phyloP scores from a whole-genome alignment of 2,888 invertebrate species.

The Lepidocyrtoides sp. region DNA sequence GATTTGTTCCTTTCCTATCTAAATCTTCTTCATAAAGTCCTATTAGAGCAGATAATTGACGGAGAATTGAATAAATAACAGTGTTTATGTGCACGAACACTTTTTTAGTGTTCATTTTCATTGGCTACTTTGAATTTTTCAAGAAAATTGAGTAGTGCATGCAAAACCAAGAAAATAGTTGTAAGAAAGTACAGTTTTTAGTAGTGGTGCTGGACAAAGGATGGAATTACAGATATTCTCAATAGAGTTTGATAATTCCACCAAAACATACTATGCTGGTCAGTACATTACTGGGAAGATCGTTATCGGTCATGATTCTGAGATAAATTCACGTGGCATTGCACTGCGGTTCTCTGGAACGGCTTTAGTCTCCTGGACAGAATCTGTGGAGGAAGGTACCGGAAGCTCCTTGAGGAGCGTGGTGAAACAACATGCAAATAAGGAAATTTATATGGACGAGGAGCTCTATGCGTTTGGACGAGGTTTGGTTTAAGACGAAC shows the following conservation, averaged over 20 bases:
- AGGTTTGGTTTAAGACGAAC: slow-evolving; percentile 40
- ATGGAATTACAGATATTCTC: slow-evolving; percentile 93
- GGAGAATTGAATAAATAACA: not conserved
- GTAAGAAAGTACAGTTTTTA: not conserved
- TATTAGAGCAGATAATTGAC: not conserved
- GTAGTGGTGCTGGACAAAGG: slow-evolving; percentile 68
- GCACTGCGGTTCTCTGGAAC: slow-evolving; percentile 77
- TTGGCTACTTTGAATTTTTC: not conserved
- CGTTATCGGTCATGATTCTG: slow-evolving; percentile 88
- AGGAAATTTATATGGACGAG: slow-evolving; percentile 73
- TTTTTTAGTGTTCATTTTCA: not conserved
- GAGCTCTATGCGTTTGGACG: slow-evolving; percentile 68
- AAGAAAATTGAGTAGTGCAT: no score
- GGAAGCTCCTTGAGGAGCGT: slow-evolving; percentile 64
- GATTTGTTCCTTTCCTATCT: no score
- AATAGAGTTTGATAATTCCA: slow-evolving; percentile 92
- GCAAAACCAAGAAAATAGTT: not conserved
- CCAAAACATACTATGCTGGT: slow-evolving; percentile 90
- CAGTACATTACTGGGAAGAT: slow-evolving; percentile 90
- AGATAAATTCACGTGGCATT: slow-evolving; percentile 91
- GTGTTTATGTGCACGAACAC: no score
- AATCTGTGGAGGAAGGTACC: slow-evolving; percentile 56
- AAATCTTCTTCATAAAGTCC: no score
- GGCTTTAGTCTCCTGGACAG: slow-evolving; percentile 57
- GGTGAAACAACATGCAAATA: slow-evolving; percentile 74